Base-by-base conservation (phyloP, 2,888 invertebrate species). In the Entomobrya multifasciata region DNA sequence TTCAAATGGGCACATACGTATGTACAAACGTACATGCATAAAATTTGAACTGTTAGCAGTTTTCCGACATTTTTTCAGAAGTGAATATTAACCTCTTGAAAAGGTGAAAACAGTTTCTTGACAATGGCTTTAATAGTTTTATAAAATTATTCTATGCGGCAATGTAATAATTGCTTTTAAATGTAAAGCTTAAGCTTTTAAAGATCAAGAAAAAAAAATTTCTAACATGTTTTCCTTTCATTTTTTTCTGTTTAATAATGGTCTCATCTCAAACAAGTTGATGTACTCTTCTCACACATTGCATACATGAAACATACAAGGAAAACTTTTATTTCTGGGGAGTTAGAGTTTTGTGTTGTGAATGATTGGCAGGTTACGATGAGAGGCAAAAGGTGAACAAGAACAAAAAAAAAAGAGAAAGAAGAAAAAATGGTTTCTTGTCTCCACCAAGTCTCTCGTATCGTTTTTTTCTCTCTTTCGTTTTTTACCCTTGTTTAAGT, bases 331-430 rank as follows among this genome's bases (percentile, higher is more conserved):
- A 67, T 44, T 22, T 67, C 6, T n/a, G 62, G 57, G 22, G 49
- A 44, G 27, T 70, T 70, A n/a, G n/a, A n/a, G n/a, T n/a, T n/a
- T n/a, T n/a, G n/a, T n/a, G n/a, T n/a, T n/a, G 52, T 82, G 30
- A 79, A 57, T 86, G 85, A 86, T 86, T 86, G 85, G 85, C 85
- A 86, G 78, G 60, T 74, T 72, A 67, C 30, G n/a, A 65, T 11
- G 25, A 81, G 57, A 57, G 70, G 36, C 52, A 65, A 65, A 81
- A 78, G 78, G 62, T 81, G 72, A 70, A 81, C 70, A 47, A 36
- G 55, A 36, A 76, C 52, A 62, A 44, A 49, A 22, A 36, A 52
- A 36, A 65, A 36, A 77, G 41, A 22, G 20, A 27, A 49, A 81
- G 52, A 52, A 27, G 25, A 72, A 79, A 36, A 60, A 72, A 57